Base-by-base conservation (phyloP, 2,888 invertebrate genomes). In the Polymixis flavicincta region DNA sequence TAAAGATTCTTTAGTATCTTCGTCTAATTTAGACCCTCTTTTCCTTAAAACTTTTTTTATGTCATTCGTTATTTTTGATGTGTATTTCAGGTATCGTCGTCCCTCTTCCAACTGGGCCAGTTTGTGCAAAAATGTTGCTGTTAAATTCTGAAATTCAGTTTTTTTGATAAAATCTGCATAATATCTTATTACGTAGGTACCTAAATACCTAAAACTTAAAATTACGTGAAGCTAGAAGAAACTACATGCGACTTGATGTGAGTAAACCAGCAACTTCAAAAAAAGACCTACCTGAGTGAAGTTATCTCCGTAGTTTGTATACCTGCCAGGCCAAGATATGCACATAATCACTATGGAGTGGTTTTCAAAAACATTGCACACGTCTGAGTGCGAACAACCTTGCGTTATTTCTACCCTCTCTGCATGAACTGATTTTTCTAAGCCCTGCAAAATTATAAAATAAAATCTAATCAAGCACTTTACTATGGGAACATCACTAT, bases 351-450 rank as follows among this genome's bases (percentile, higher is more conserved):
- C 94, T 60, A 96, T 89, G 0, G 95, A 94, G 68, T 91, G 76
- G 9, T 93, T 92, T 45, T 95, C 95, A 77, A 95, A 96, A 70
- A 96, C 87, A 80, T 95, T 95, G 81, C 95, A 96, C 37, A 96
- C 83, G 74, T 96, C 96, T 17, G 95, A 93, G 76, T 94, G 90
- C 0, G 93, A 88, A 76, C 93, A 93, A 22, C 94, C 96, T 78
- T 94, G 92, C 11, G 91, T 88, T 54, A 96, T 95, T 73, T 95
- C 94, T 9, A 92, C 86, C 85, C 92, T 95, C 85, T 96, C 95
- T 63, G 81, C 78, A 66, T 90, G 88, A 1, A 90, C 78, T 22
- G 91, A 90, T 28, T 92, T 89, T 71, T 88, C 81, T 42, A 96
- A 83, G 50, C 95, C 96, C 96, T 96, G 85, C 61, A 54, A 71